Evolutionary conservation across 2,797 vertebrate genomes (phyloP), one percentile per base, ranked within the genome.

Genomic region (Melanotaenia nigrans): DNA sequence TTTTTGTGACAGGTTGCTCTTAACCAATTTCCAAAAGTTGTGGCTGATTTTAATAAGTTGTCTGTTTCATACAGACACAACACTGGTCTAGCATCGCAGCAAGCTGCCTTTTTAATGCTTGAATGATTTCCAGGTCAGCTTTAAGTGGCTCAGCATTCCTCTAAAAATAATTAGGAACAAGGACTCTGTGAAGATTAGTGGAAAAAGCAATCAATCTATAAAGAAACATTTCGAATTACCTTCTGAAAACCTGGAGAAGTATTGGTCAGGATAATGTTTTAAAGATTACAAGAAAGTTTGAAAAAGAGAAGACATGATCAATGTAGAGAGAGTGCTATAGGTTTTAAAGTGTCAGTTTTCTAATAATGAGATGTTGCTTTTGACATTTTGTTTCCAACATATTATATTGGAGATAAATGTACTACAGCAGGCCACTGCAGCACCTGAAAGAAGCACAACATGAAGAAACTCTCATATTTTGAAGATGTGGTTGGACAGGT

Each of bases 401-500:
- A 40, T 14, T 13, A 14, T 40, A 10, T 40, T 40, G 13, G 38
- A 40, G 38, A 40, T 40, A 40, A 40, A 40, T 40, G 35, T 10
- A 12, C 35, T 36, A 36, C 9, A 25, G 22, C 22, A 53, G 22
- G 24, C 25, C 16, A 4, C 28, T 11, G 6, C 24, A 53, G 57
- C 38, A 35, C 20, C 22, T 40, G 0, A 58, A 18, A 51, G 64
- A 71, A 45, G 22, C 51, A 14, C 38, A 30, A 68, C n/a, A 22
- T 58, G 7, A 45, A 67, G 6, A 28, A 69, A 47, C 24, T 13
- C 76, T 7, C 1, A 58, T 11, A 49, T 6, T 20, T 71, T 2
- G 53, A 56, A 59, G 28, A 7, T 5, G 32, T 4, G 74, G 61
- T 64, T 57, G 57, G 65, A 67, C 60, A 57, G 49, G 35, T 68